Percentiles rank a stretch among this genome's conserved stretches.
These are phyloP conservation scores for Trachelus tabidus DNA, from an alignment of 2,888 invertebrate species.

Conservation along the genomic window DNA sequence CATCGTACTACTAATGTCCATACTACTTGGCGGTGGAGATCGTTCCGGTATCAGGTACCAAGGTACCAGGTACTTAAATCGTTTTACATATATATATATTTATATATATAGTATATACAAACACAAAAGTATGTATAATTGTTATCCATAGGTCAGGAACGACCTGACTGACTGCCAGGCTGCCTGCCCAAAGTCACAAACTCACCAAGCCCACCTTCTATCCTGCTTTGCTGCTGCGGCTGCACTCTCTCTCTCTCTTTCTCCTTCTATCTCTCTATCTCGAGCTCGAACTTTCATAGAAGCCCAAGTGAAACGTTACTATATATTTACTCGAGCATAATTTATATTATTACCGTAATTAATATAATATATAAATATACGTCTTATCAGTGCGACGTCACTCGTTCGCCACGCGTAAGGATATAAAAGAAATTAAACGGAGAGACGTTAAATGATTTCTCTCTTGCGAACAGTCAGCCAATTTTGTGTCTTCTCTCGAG, in stretches of 20 bases:
- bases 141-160: not conserved
- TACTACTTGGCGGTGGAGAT: constrained; percentile 50
- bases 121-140: not conserved
- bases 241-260: not conserved
- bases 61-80: not conserved
- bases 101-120: no score
- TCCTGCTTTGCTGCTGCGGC: constrained; percentile 40
- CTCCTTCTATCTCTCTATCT: not conserved
- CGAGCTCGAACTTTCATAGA: constrained; percentile 40
- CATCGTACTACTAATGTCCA: constrained; percentile 39
- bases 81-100: not conserved
- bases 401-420: not conserved
- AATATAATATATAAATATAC: constrained; percentile 28
- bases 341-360: constrained; percentile 43
- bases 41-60: constrained; percentile 32
- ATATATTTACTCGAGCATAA: constrained; percentile 55
- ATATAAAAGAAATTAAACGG: not conserved
- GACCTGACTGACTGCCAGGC: not conserved
- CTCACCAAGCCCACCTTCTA: not conserved
- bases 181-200: not conserved
- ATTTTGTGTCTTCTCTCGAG: not conserved
- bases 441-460: not conserved
- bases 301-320: constrained; percentile 43
- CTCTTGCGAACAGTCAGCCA: not conserved
- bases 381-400: constrained; percentile 24